Evolutionary conservation across 2,888 invertebrate genomes (phyloP), one percentile per base, ranked within the genome.

Genomic region (Cosmorhoe ocellata): DNA sequence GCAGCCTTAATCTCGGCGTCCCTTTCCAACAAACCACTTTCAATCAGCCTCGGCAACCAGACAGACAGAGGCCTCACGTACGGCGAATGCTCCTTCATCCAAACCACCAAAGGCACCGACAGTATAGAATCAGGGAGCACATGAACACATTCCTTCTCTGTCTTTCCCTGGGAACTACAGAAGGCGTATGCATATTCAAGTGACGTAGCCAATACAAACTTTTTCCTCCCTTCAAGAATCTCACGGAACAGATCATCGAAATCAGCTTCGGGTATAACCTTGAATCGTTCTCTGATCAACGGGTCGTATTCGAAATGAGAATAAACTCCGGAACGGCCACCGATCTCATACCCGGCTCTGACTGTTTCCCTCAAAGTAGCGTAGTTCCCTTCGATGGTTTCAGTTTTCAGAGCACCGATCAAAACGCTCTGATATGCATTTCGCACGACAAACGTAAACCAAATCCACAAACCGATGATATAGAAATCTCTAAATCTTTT

Each of bases 401-500:
- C 83, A 0, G 79, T 80, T 63, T 85, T 84, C 3, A 85, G 39
- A 5, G 84, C 81, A 10, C 80, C 79, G 31, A 85, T 84, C 2
- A 86, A 64, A 2, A 84, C 83, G 48, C 83, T 84, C 58, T 85
- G 84, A 46, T 85, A 85, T 6, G 79, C 82, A 54, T 72, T 84
- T 28, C 85, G 73, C 3, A 84, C 69, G 1, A 84, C 79, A 51
- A 84, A 86, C 0, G 82, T 79, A 18, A 85, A 86, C 82, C 81
- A 84, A 42, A 86, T 61, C 85, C 85, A 86, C 13, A 85, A 44
- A 11, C 70, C 61, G 9, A 85, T 61, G 6, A 85, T 70, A 46
- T 85, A 85, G 46, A 84, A 81, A 62, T 85, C 84, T 53, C 84
- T 64, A 32, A 84, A 84, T n/a, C 72, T 69, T 55, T 56, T 72